phyloP scores from a whole-genome alignment of 2,113 vertebrate species.

The Ammospiza nelsoni region DNA sequence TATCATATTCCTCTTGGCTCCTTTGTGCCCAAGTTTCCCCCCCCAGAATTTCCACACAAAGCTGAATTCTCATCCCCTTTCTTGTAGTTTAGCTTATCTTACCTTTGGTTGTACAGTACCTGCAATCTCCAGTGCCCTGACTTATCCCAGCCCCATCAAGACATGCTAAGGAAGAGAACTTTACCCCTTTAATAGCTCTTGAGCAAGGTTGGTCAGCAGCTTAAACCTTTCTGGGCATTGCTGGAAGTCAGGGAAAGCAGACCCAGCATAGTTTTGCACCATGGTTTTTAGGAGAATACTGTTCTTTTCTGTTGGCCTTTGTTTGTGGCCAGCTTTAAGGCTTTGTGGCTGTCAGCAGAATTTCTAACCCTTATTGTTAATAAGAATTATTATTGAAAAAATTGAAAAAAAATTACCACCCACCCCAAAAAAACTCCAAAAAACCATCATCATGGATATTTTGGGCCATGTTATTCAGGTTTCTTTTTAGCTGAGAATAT shows the following conservation, averaged over 20 bases:
- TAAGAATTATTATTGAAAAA: background rate
- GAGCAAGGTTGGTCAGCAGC: background rate
- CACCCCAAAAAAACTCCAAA: too few species aligned
- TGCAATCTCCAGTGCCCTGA: background rate
- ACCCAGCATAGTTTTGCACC: fast-evolving
- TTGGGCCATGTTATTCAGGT: background rate
- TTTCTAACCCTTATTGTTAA: background rate
- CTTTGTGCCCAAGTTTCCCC: background rate
- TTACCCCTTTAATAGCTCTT: background rate
- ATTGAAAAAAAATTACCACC: background rate
- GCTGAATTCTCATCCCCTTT: background rate
- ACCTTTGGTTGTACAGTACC: background rate
- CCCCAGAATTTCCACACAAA: background rate
- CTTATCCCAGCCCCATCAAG: background rate
- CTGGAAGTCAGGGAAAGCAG: background rate
- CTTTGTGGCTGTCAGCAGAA: background rate
- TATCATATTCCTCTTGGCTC: fast-evolving
- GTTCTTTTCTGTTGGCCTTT: background rate
- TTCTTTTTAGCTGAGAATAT: background rate
- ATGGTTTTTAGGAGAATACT: background rate
- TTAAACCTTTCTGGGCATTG: background rate
- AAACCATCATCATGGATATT: background rate
- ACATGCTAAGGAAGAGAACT: background rate
- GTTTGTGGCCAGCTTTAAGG: background rate
- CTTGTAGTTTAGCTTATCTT: background rate